Percentiles rank a stretch among this genome's conserved stretches.
Evolutionary conservation across 1,140 invertebrate genomes (phyloP).

Genomic region (Drosophila sp.): DNA sequence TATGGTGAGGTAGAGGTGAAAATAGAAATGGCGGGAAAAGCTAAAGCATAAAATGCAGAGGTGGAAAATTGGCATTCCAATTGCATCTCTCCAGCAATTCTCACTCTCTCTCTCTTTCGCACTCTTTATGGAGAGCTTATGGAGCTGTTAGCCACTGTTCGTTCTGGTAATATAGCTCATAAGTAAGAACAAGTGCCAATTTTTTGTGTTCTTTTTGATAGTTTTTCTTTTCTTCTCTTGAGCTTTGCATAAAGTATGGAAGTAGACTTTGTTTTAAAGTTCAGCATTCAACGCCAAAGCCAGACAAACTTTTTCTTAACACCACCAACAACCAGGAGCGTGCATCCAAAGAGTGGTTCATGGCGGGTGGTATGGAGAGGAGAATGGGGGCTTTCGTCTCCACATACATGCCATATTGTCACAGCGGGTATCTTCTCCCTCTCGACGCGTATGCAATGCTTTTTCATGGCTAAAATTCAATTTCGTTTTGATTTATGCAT

Average conservation of each 20-base stretch:
- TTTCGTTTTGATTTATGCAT: conserved; percentile 78
- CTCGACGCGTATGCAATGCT: conserved; percentile 40
- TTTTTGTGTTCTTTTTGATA: conserved; percentile 16
- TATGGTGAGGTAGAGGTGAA: conserved; percentile 35
- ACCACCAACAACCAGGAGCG: conserved; percentile 9
- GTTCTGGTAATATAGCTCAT: conserved; percentile 38
- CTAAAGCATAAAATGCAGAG: neutral
- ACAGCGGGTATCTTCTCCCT: conserved; percentile 27
- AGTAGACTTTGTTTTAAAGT: conserved; percentile 65
- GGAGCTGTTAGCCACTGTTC: neutral
- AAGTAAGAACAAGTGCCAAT: conserved; percentile 40
- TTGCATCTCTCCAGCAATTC: neutral
- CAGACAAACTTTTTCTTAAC: conserved; percentile 60
- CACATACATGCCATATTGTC: conserved; percentile 55
- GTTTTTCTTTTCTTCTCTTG: conserved; percentile 44
- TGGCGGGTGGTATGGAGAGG: neutral
- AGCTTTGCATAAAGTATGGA: conserved; percentile 64
- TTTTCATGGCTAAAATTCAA: conserved; percentile 71
- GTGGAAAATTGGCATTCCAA: neutral
- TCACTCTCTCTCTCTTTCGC: too few relatives aligned
- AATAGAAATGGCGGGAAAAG: conserved; percentile 10
- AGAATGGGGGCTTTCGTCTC: neutral
- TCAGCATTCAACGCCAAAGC: conserved; percentile 53
- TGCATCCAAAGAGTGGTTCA: neutral
- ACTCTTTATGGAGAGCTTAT: neutral